Base-by-base conservation (phyloP, 2,113 vertebrate genomes). In the Petrocephalus zakoni region DNA sequence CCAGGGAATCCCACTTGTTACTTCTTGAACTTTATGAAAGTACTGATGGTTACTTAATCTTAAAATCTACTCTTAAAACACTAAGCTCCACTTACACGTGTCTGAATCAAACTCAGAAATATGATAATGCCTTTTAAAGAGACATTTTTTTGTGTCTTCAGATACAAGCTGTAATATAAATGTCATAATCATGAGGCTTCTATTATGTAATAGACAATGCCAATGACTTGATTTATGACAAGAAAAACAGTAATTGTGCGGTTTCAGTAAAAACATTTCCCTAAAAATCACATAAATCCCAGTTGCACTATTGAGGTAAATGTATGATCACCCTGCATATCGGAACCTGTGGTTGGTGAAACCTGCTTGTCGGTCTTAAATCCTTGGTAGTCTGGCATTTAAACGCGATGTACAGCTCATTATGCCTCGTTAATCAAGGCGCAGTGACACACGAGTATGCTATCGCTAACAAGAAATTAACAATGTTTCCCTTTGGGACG, bases 341-440 rank as follows among this genome's bases (percentile, higher is more conserved):
- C 10, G 37, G 22, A 83, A 46, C 46, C 37, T 46, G 81, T n/a
- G 21, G 49, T 25, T 68, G 25, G 42, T 5, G 22, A 22, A 29
- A 83, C 21, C 46, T 42, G 37, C 19, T 49, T 83, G 42, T 46
- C 22, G 11, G 46, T 83, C 81, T 83, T 46, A 83, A 17, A 34
- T 22, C 86, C 4, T 47, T 61, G 9, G 17, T 86, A 87, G 29
- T 9, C 17, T 87, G 53, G 86, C 9, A 87, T 87, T 87, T 61
- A 61, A 21, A 37, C 29, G 21, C 34, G 4, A 13, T 64, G 55
- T 61, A 47, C 82, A 56, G 17, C 58, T 85, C 46, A 29, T 78
- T 78, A 55, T 46, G 10, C 29, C 53, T 89, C 89, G 91, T 92
- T 90, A 90, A 90, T 93, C 89, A 90, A 55, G 75, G 86, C 89